These are phyloP conservation scores for Volucella zonaria DNA, from an alignment of 2,888 invertebrate species.

Conservation along the genomic window DNA sequence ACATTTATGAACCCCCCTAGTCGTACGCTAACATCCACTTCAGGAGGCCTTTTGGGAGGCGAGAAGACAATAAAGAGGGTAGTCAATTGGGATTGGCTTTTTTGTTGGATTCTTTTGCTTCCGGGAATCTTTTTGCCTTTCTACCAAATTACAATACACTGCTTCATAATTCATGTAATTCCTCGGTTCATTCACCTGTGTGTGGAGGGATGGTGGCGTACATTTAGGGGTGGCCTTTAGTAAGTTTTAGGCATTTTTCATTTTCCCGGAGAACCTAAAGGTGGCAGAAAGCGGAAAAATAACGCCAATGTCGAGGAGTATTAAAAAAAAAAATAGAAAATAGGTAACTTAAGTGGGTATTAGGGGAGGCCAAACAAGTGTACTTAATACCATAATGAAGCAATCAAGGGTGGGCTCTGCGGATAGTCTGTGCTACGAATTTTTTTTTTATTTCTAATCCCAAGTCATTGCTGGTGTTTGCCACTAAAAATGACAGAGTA, in stretches of 20 bases:
- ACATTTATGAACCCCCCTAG: no score
- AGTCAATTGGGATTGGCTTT: background rate
- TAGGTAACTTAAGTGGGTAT: constrained; percentile 5
- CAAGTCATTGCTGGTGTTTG: no score
- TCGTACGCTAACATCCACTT: background rate
- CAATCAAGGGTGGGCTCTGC: constrained; percentile 1
- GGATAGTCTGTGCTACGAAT: no score
- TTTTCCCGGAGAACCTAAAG: background rate
- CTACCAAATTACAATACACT: background rate
- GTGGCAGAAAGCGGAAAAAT: background rate
- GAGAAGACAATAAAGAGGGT: constrained; percentile 14
- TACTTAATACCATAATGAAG: constrained; percentile 18
- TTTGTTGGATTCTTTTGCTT: constrained; percentile 2
- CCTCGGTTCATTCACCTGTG: constrained; percentile 39
- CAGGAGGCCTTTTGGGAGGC: background rate
- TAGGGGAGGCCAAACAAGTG: constrained; percentile 23
- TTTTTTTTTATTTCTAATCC: no score
- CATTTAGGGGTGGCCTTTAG: background rate
- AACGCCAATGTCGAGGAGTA: background rate
- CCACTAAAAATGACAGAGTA: no score
- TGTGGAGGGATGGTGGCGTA: background rate
- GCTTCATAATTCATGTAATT: constrained; percentile 40
- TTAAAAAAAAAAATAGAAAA: constrained; percentile 7
- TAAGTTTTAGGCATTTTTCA: constrained; percentile 4
- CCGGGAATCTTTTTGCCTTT: background rate